Percentiles rank a stretch among this genome's conserved stretches.
These are phyloP conservation scores for Tauraco erythrolophus DNA, from an alignment of 2,113 vertebrate genomes.

Conservation along the genomic window DNA sequence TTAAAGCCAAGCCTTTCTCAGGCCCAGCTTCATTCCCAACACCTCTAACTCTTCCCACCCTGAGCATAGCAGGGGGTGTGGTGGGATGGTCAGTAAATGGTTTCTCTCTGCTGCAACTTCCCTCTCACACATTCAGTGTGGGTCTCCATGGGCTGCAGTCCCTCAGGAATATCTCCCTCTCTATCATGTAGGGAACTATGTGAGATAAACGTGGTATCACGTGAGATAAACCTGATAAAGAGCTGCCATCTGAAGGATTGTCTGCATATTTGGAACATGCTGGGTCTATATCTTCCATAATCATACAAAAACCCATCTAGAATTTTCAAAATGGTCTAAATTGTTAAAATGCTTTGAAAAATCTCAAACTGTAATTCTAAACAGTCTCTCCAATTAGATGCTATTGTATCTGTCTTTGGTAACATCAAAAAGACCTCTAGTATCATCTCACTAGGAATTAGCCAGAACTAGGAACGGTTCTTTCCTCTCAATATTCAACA, in stretches of 20 bases:
- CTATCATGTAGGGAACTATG: too few species aligned
- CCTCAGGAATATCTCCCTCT: not conserved
- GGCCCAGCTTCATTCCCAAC: not conserved
- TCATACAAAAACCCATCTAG: not conserved
- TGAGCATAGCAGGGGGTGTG: accelerated
- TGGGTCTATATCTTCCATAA: not conserved
- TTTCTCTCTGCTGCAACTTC: not conserved
- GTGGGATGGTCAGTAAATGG: not conserved
- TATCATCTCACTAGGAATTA: not conserved
- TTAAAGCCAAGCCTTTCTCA: not conserved
- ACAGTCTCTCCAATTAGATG: not conserved
- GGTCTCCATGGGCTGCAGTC: not conserved
- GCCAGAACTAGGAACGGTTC: not conserved
- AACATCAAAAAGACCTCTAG: not conserved
- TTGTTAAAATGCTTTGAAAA: not conserved
- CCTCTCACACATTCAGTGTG: not conserved
- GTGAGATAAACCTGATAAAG: not conserved
- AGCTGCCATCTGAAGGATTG: not conserved
- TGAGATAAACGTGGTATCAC: too few species aligned
- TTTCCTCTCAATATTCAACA: not conserved
- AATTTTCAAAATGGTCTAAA: not conserved
- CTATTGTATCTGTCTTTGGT: not conserved
- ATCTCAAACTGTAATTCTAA: not conserved
- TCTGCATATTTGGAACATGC: not conserved
- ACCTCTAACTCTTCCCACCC: not conserved